Percentiles rank a stretch among this genome's conserved stretches.
phyloP scores from a whole-genome alignment of 2,888 invertebrate species.

The Mesorhabditis belari region DNA sequence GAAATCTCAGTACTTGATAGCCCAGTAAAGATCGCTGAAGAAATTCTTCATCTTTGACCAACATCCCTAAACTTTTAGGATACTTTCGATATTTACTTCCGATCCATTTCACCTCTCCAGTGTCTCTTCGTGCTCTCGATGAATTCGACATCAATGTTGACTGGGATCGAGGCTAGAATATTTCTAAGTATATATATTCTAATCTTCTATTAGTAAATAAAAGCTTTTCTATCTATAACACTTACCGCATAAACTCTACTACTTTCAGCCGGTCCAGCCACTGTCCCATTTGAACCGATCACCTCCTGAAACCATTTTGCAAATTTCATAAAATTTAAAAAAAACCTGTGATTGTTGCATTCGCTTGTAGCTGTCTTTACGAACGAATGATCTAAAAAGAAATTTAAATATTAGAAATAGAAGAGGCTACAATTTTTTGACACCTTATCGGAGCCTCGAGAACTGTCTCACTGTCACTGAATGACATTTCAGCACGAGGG shows the following conservation, averaged over 20 bases:
- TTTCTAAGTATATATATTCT: neutral
- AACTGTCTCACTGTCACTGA: neutral
- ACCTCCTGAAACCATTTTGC: too few relatives aligned
- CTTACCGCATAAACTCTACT: conserved; percentile 21
- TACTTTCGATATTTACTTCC: neutral
- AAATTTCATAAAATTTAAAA: too few relatives aligned
- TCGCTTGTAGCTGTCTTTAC: conserved; percentile 48
- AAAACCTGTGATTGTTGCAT: conserved; percentile 51
- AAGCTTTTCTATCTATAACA: too few relatives aligned
- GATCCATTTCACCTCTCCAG: neutral
- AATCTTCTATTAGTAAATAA: neutral
- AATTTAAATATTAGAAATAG: too few relatives aligned
- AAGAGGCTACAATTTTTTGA: neutral
- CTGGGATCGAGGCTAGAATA: conserved; percentile 28
- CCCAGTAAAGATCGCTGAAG: conserved; percentile 13
- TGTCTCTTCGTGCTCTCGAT: conserved; percentile 6
- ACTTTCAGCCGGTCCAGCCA: conserved; percentile 1
- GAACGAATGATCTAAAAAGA: conserved; percentile 43
- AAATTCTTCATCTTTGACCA: conserved; percentile 14
- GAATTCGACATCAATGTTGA: conserved; percentile 26
- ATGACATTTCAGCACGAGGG: neutral
- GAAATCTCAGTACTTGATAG: conserved; percentile 21
- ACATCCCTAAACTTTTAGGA: conserved; percentile 11
- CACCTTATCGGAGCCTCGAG: neutral
- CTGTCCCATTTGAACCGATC: neutral